Conservation (phyloP, 1,140 invertebrate species). For the Pinna nobilis region DNA sequence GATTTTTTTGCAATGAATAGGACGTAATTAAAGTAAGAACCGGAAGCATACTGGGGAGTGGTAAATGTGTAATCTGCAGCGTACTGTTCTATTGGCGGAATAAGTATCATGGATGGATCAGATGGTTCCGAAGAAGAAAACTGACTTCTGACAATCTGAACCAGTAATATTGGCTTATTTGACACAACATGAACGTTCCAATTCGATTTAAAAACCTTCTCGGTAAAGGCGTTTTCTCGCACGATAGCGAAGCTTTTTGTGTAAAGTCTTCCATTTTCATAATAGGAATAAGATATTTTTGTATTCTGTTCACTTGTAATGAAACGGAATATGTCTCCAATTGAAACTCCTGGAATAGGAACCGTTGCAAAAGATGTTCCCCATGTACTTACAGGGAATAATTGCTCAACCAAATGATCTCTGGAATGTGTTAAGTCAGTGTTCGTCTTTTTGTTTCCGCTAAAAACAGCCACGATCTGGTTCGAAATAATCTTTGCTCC, state of each 20-base stretch:
- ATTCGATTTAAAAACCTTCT: not conserved
- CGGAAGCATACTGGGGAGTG: not conserved
- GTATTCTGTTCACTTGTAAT: conserved; percentile 51
- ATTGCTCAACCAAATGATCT: conserved; percentile 61
- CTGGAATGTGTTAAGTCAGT: conserved; percentile 21
- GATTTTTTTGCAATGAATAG: not conserved
- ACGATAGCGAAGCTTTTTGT: not conserved
- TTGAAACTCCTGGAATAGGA: conserved; percentile 44
- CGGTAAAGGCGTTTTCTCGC: not conserved
- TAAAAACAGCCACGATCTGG: conserved; percentile 54
- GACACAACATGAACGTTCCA: not conserved
- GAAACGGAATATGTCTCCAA: conserved; percentile 53
- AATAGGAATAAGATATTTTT: conserved; percentile 17
- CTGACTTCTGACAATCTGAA: conserved; percentile 4
- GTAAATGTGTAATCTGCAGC: not conserved
- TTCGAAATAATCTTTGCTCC: conserved; percentile 49
- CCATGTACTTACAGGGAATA: conserved; percentile 60
- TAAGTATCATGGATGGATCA: conserved; percentile 3
- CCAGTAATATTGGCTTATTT: not conserved
- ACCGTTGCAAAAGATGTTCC: conserved; percentile 53
- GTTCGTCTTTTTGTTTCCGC: conserved; percentile 53
- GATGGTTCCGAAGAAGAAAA: not conserved
- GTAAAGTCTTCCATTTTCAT: not conserved
- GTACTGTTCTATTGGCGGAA: not conserved
- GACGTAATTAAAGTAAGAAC: not conserved